Conservation (phyloP, 1,140 invertebrate genomes). For the Ceratosolen fusciceps region DNA sequence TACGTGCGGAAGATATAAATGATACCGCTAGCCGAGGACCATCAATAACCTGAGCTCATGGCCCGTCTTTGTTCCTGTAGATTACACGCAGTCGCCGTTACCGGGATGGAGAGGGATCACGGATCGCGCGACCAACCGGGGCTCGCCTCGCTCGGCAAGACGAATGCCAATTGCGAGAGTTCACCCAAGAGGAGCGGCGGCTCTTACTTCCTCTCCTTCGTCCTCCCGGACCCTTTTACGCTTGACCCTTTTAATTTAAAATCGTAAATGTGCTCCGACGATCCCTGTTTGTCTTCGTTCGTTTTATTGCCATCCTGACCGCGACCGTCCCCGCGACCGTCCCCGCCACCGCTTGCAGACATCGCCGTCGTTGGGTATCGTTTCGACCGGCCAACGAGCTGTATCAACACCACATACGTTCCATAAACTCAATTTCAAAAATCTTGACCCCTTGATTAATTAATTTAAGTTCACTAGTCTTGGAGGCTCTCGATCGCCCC, state of each 20-base stretch:
- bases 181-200: background rate
- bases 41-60: conserved; percentile 61
- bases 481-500: too few species aligned
- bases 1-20: conserved; percentile 65
- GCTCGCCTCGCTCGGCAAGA: conserved; percentile 28
- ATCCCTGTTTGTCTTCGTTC: background rate
- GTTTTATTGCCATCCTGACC: background rate
- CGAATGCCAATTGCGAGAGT: conserved; percentile 29
- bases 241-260: conserved; percentile 2
- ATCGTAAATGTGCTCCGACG: background rate
- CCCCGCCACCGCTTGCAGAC: background rate
- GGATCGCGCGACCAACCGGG: conserved; percentile 26
- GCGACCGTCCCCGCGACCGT: too few species aligned
- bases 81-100: background rate
- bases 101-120: background rate
- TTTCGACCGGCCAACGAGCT: background rate
- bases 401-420: background rate
- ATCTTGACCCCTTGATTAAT: background rate
- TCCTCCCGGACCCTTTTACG: background rate
- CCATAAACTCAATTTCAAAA: background rate
- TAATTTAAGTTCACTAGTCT: background rate
- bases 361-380: background rate
- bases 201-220: too few species aligned
- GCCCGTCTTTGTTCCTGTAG: background rate
- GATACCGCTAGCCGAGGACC: conserved; percentile 56